Conservation (phyloP, 2,888 invertebrate species). For the Leuctra nigra region DNA sequence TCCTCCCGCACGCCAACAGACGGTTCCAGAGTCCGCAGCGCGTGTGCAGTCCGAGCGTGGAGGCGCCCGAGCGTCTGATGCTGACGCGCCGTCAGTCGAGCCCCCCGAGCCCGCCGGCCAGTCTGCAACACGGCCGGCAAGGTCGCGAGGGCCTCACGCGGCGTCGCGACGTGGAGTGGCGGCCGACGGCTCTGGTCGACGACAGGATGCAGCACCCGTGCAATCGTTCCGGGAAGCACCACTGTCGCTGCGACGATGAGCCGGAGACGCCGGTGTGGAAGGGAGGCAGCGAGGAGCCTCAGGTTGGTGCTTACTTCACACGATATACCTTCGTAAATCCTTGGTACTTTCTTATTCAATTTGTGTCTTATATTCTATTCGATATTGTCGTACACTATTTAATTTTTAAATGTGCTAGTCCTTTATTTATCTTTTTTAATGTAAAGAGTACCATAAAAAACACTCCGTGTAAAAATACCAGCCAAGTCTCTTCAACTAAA, state of each 20-base stretch:
- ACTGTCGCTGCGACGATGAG: slow-evolving; percentile 67
- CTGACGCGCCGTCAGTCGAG: slow-evolving; percentile 28
- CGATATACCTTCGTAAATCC: too few relatives aligned
- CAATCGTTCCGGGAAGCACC: slow-evolving; percentile 68
- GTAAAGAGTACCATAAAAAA: too few relatives aligned
- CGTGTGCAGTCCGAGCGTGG: slow-evolving; percentile 28
- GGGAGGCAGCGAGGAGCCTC: too few relatives aligned
- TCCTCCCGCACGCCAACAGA: background rate
- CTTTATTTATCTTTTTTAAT: too few relatives aligned
- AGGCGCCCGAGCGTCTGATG: slow-evolving; percentile 37
- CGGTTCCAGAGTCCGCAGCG: slow-evolving; percentile 36
- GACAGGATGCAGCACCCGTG: slow-evolving; percentile 66
- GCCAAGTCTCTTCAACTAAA: too few relatives aligned
- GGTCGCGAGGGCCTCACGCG: slow-evolving; percentile 31
- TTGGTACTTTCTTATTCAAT: too few relatives aligned
- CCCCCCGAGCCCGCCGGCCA: slow-evolving; percentile 25
- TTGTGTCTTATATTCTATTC: too few relatives aligned
- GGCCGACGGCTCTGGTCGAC: slow-evolving; percentile 42
- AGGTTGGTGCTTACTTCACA: too few relatives aligned
- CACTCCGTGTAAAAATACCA: too few relatives aligned
- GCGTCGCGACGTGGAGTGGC: slow-evolving; percentile 25
- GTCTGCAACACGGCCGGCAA: slow-evolving; percentile 22
- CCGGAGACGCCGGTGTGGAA: slow-evolving; percentile 32
- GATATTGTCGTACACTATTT: too few relatives aligned
- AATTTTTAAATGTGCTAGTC: too few relatives aligned